Conservation (phyloP, 1,140 invertebrate species). For the Pogonognathellus flavescens region DNA sequence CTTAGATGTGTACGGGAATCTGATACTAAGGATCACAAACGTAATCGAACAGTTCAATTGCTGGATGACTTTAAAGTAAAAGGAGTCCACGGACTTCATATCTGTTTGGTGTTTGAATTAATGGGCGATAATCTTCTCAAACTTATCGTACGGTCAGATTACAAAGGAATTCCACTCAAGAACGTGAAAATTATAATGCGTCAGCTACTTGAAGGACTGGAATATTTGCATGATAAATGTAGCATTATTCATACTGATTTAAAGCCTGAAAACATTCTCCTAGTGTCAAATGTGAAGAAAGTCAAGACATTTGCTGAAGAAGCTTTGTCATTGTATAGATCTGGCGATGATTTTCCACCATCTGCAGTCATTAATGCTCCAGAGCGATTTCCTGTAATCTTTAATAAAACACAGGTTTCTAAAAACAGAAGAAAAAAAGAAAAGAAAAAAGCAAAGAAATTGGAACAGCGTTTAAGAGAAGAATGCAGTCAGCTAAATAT, state of each 20-base stretch:
- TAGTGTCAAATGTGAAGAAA: constrained; percentile 89
- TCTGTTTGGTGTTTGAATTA: constrained; percentile 97
- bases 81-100: constrained; percentile 94
- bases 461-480: not conserved
- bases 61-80: constrained; percentile 98
- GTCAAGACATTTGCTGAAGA: constrained; percentile 91
- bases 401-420: not conserved
- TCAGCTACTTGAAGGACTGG: constrained; percentile 91
- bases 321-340: constrained; percentile 88
- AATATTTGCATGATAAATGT: constrained; percentile 98
- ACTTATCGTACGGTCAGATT: constrained; percentile 97
- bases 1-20: constrained; percentile 92
- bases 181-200: constrained; percentile 96
- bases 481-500: not conserved
- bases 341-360: constrained; percentile 89
- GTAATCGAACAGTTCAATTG: constrained; percentile 96
- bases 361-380: constrained; percentile 75
- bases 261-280: constrained; percentile 98
- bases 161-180: constrained; percentile 93
- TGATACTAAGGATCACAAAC: constrained; percentile 88
- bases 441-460: constrained; percentile 77
- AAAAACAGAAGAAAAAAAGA: constrained; percentile 26
- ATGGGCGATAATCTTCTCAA: constrained; percentile 97
- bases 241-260: constrained; percentile 99
- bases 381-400: not conserved